Percentiles rank a stretch among this genome's conserved stretches.
Conservation (phyloP, 2,888 invertebrate species). For the Perizoma affinitatum region DNA sequence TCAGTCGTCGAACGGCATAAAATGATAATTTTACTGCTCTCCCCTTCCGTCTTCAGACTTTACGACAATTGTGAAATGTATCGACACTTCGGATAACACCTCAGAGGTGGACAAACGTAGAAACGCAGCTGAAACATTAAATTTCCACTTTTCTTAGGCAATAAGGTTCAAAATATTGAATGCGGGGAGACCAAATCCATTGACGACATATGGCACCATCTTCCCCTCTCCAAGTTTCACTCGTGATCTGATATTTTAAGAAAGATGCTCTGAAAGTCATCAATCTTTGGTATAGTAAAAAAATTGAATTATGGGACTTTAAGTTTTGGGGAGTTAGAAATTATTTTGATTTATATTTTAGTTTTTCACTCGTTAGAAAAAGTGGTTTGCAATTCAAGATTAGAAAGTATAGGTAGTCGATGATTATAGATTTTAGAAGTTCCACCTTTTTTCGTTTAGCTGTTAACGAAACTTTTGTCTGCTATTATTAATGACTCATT, state of each 20-base stretch:
- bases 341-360: constrained; percentile 6
- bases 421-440: too few species aligned
- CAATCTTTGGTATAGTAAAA: constrained; percentile 71
- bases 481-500: too few species aligned
- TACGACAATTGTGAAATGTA: constrained; percentile 85
- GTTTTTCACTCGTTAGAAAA: neutral
- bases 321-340: constrained; percentile 26
- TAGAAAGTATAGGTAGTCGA: too few species aligned
- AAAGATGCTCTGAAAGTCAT: constrained; percentile 65
- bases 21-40: constrained; percentile 83
- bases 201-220: constrained; percentile 70
- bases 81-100: constrained; percentile 82
- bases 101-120: constrained; percentile 61
- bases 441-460: too few species aligned
- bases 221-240: constrained; percentile 46
- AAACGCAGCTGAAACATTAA: constrained; percentile 39
- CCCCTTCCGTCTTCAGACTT: constrained; percentile 82
- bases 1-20: constrained; percentile 84
- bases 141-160: constrained; percentile 40
- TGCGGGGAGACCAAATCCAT: constrained; percentile 46
- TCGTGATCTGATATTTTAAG: constrained; percentile 66
- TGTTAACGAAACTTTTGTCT: too few species aligned
- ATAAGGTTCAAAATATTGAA: constrained; percentile 52
- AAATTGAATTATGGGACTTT: constrained; percentile 37
- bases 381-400: neutral